These are phyloP conservation scores for Cyrtorhinus lividipennis DNA, from an alignment of 1,140 invertebrate genomes.

Conservation along the genomic window DNA sequence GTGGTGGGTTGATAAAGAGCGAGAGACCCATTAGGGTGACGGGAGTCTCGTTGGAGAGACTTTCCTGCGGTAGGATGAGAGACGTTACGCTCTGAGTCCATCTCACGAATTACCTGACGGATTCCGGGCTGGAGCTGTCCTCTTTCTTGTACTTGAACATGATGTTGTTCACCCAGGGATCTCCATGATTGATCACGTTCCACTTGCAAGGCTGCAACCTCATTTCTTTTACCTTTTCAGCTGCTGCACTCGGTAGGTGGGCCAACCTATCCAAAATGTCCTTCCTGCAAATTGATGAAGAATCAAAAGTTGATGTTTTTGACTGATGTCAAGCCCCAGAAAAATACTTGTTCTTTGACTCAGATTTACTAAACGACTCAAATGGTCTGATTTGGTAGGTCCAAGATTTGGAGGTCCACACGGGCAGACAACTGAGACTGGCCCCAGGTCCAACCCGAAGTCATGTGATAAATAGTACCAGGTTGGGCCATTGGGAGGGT, in stretches of 20 bases:
- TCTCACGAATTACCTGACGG: constrained; percentile 18
- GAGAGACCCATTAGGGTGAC: background rate
- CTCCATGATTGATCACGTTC: constrained; percentile 34
- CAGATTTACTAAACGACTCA: too few relatives aligned
- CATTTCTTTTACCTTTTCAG: background rate
- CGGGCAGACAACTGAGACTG: too few relatives aligned
- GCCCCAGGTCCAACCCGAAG: too few relatives aligned
- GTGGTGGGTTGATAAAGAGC: background rate
- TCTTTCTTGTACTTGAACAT: constrained; percentile 29
- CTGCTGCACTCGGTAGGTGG: background rate
- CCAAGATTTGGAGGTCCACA: too few relatives aligned
- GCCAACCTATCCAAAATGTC: constrained; percentile 6
- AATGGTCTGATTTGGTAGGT: too few relatives aligned
- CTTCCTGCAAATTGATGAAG: constrained; percentile 6
- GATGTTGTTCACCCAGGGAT: constrained; percentile 40
- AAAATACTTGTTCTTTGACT: background rate
- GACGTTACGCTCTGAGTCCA: background rate
- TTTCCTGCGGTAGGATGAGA: background rate
- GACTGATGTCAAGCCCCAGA: background rate
- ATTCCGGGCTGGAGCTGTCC: constrained; percentile 5
- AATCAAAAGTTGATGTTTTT: background rate
- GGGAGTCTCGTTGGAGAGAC: background rate
- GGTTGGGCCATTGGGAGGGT: too few relatives aligned
- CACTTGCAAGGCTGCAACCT: background rate
- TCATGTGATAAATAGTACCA: too few relatives aligned